These are phyloP conservation scores for Danaus chrysippus DNA, from an alignment of 2,888 invertebrate genomes.

Conservation along the genomic window DNA sequence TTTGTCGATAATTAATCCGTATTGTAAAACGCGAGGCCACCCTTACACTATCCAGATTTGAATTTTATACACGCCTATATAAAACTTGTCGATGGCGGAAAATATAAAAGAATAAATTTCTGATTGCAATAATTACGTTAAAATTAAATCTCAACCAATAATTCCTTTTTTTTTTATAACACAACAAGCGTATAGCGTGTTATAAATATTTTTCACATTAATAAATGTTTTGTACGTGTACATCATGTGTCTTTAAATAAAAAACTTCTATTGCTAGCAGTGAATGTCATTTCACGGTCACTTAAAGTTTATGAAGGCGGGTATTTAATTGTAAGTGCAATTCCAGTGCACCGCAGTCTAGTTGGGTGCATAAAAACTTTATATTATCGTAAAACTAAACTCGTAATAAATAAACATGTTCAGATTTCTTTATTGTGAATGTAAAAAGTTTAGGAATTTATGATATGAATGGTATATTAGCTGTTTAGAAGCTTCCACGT, in stretches of 20 bases:
- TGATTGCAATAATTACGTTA: not conserved
- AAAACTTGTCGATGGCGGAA: too few species aligned
- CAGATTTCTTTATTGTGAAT: not conserved
- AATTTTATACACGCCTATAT: not conserved
- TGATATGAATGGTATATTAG: conserved; percentile 31
- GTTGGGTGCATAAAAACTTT: not conserved
- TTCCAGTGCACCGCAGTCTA: conserved; percentile 12
- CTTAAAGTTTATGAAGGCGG: conserved; percentile 39
- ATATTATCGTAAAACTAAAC: not conserved
- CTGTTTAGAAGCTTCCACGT: conserved; percentile 31
- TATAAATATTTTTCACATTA: conserved; percentile 18
- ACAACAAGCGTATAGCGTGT: conserved; percentile 11
- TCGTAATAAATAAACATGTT: not conserved
- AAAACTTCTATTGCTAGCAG: conserved; percentile 27
- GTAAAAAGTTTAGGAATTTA: conserved; percentile 15
- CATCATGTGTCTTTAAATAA: conserved; percentile 6
- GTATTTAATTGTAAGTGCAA: conserved; percentile 25
- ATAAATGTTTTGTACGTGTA: conserved; percentile 5
- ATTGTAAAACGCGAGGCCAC: conserved; percentile 73
- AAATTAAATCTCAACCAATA: conserved; percentile 6
- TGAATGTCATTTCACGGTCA: conserved; percentile 65
- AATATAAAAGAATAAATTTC: too few species aligned
- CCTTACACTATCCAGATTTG: conserved; percentile 49
- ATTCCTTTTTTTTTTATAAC: conserved; percentile 14
- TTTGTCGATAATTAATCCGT: conserved; percentile 77